A percentile compares a stretch with the other conserved stretches of the same genome.
phyloP scores from a whole-genome alignment of 2,888 invertebrate species.

The Chaitophorus viminalis region DNA sequence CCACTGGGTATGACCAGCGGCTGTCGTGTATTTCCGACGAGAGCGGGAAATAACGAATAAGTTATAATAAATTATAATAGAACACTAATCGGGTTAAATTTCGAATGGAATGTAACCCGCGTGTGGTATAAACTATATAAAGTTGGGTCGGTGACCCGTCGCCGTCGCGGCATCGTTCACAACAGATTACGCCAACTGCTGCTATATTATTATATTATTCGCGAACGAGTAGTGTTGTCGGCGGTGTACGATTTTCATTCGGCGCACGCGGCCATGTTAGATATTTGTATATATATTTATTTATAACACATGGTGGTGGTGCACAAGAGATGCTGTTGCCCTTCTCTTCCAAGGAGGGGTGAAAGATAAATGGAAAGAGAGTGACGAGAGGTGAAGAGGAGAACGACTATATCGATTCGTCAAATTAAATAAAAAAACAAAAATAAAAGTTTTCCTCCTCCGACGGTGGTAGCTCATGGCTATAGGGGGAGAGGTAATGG shows the following conservation, averaged over 20 bases:
- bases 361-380: neutral
- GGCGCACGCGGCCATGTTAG: neutral
- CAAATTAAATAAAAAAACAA: neutral
- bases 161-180: conserved; percentile 7
- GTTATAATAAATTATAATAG: conserved; percentile 20
- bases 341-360: neutral
- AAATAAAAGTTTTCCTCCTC: neutral
- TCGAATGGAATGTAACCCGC: conserved; percentile 61
- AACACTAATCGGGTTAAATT: conserved; percentile 52
- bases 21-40: neutral
- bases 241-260: neutral
- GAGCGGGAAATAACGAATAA: neutral
- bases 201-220: conserved; percentile 13
- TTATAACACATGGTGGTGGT: neutral
- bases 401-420: neutral
- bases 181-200: neutral
- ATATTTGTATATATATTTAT: neutral
- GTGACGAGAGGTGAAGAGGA: neutral
- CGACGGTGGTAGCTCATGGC: neutral
- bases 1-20: neutral
- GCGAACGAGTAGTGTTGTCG: neutral
- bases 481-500: neutral
- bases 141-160: conserved; percentile 58
- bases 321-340: neutral
- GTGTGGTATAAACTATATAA: conserved; percentile 17